phyloP scores from a whole-genome alignment of 2,113 vertebrate genomes.

The Heterotilapia buettikoferi region DNA sequence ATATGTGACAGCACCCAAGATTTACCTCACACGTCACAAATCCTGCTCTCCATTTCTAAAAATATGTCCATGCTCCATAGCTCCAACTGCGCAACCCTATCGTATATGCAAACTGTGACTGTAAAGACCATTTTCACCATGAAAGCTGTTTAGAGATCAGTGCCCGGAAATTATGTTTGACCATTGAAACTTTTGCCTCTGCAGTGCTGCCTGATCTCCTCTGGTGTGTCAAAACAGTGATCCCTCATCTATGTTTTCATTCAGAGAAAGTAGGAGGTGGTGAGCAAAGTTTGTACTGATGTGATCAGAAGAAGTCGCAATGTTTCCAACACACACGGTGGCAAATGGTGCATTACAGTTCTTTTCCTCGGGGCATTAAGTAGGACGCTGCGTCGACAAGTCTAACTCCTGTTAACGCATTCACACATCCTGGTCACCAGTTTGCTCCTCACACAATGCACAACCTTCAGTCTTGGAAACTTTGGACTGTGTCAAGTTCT shows the following conservation, averaged over 20 bases:
- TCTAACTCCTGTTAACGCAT: not conserved
- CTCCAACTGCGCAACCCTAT: not conserved
- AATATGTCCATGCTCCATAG: not conserved
- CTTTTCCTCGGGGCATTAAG: not conserved
- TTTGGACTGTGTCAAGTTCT: not conserved
- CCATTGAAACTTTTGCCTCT: not conserved
- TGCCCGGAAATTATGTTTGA: not conserved
- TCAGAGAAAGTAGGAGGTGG: not conserved
- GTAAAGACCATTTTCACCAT: not conserved
- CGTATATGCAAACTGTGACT: not conserved
- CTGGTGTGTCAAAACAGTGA: not conserved
- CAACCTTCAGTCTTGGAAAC: not conserved
- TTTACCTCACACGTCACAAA: not conserved
- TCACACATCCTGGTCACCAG: not conserved
- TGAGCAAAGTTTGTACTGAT: not conserved
- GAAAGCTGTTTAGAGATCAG: not conserved
- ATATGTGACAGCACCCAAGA: not conserved
- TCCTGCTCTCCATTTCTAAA: not conserved
- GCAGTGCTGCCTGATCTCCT: not conserved
- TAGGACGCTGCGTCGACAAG: not conserved
- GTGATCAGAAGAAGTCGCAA: not conserved
- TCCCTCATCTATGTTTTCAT: not conserved
- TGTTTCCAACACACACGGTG: not conserved
- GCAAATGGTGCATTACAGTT: not conserved
- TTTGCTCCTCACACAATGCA: not conserved